Base-by-base conservation (phyloP, 2,888 invertebrate genomes). In the Candidula unifasciata region DNA sequence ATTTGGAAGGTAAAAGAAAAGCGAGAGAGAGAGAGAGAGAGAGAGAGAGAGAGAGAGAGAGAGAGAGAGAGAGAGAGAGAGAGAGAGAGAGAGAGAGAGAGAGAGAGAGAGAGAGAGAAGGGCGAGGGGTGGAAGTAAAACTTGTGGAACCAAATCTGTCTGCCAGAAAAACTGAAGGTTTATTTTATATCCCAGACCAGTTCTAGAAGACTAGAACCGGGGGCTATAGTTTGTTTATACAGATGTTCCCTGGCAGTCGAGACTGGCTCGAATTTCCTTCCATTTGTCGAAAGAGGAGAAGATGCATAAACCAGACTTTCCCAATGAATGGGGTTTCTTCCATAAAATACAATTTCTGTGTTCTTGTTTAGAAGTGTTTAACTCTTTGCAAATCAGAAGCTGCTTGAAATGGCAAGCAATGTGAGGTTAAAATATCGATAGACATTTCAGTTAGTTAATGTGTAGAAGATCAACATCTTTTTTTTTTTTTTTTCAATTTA, bases 121-220 rank as follows among this genome's bases (percentile, higher is more conserved):
- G n/a, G n/a, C n/a, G n/a, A n/a, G n/a, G n/a, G n/a, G n/a, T n/a
- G n/a, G 13, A 44, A 44, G 44, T 13, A 13, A 44, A 44, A 13
- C 44, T 13, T 10, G 30, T 1, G 5, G 69, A 80, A 35, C 54
- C 27, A 54, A 57, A 71, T 80, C 71, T 80, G 54, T 80, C 71
- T 71, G 33, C 57, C 60, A 71, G 80, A 57, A 71, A 57, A 80
- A 57, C 21, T n/a, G 44, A 8, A 66, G 66, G 80, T 80, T 80
- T 80, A 80, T 80, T 80, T 80, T 80, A 80, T 71, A 80, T 71
- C 71, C 71, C 57, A 69, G 27, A 27, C 69, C 80, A 57, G 80
- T 18, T 71, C 54, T 52, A 30, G 76, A 76, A 76, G 44, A 52
- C 76, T 76, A 64, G 64, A 66, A 44, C 82, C 54, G 16, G 33